Evolutionary conservation across 2,113 vertebrate genomes (phyloP).

Genomic region (Recurvirostra avosetta): DNA sequence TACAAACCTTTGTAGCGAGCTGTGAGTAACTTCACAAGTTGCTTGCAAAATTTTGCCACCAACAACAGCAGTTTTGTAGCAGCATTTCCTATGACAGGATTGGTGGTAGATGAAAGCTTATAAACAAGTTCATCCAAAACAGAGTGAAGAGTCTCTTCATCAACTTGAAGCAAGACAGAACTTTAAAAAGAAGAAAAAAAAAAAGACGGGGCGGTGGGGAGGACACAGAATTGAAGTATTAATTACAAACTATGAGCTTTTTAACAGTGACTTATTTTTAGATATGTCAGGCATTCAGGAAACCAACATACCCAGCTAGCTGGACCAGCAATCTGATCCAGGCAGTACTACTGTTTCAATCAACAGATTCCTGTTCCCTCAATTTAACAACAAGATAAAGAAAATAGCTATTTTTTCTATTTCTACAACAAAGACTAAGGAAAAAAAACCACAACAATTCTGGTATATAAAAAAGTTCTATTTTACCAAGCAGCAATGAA

Average conservation of each 20-base stretch:
- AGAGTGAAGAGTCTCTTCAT: slow-evolving; percentile 69
- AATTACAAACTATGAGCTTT: not conserved
- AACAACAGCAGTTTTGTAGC: slow-evolving; percentile 81
- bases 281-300: not conserved
- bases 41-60: slow-evolving; percentile 72
- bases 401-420: not conserved
- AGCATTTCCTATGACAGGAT: slow-evolving; percentile 78
- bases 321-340: not conserved
- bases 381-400: not conserved
- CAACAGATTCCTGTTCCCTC: not conserved
- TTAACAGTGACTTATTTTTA: not conserved
- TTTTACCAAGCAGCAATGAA: not conserved
- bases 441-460: not conserved
- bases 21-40: slow-evolving; percentile 71
- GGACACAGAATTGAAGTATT: not conserved
- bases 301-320: not conserved
- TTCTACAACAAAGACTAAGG: not conserved
- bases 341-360: not conserved
- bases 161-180: slow-evolving; percentile 73
- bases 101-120: slow-evolving; percentile 84
- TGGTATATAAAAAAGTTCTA: not conserved
- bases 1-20: slow-evolving; percentile 85
- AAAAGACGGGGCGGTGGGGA: not conserved
- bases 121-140: slow-evolving; percentile 88
- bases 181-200: slow-evolving; percentile 63